Base-by-base conservation (phyloP, 2,797 vertebrate species). In the Natrix natrix region DNA sequence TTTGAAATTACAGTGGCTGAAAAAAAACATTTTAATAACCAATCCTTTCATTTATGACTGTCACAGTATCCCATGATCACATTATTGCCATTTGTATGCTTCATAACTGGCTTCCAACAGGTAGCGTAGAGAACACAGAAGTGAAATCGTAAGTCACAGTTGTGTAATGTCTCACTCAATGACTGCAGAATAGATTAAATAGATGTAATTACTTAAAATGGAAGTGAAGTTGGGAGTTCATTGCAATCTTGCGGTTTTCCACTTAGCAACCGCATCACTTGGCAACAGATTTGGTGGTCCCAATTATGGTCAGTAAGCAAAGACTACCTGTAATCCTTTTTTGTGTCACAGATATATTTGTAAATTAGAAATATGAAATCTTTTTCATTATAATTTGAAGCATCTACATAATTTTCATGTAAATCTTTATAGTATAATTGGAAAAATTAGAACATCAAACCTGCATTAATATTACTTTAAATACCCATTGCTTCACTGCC, bases 341-440 rank as follows among this genome's bases (percentile, higher is more conserved):
- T 57, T 69, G 28, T 94, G 20, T 32, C 87, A 94, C 83, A 55
- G 26, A 90, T 24, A 93, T 61, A 55, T 92, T 90, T 1, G 14
- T 86, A 78, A 48, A 48, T 8, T 22, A 78, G 32, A 24, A 66
- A 88, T 8, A 93, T 61, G 16, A 89, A 88, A 37, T 60, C 3
- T 78, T 88, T 52, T 63, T 57, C 86, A 4, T 56, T 16, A 28
- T 83, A 56, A 52, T 91, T 66, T 91, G 78, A 87, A 86, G 59
- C 5, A 93, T 74, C 89, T 94, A n/a, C 86, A 17, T 17, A 90
- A 3, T 37, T 94, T 0, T 0, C 87, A 43, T 55, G 94, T 83
- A 93, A 87, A 57, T 4, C 11, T 92, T 95, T 94, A 37, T 92
- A 61, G 89, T 88, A 37, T 2, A 60, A 1, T 88, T 43, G 91